These are phyloP conservation scores for Stichopus horrens DNA, from an alignment of 53 echinoderm and acorn worm genomes.

Conservation along the genomic window DNA sequence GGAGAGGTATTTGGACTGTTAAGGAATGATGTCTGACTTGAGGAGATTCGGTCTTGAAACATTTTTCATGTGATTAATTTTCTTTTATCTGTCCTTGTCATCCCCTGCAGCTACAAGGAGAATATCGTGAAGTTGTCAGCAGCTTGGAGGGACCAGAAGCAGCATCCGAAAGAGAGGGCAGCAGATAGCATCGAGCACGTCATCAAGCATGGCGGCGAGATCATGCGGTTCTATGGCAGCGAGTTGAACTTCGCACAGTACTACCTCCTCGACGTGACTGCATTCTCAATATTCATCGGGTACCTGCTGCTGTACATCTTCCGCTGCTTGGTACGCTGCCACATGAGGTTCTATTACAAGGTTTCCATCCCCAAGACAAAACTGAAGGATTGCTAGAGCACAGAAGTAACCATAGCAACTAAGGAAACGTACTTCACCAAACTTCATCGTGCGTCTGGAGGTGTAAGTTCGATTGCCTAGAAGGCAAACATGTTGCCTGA, in stretches of 20 bases:
- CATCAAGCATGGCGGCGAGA: constrained; percentile 47
- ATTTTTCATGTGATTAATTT: neutral
- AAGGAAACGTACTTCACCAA: neutral
- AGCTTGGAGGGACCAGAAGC: constrained; percentile 44
- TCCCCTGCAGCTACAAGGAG: constrained; percentile 36
- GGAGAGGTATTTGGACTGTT: neutral
- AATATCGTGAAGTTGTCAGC: constrained; percentile 44
- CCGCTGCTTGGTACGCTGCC: constrained; percentile 1
- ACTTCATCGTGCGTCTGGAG: too few relatives aligned
- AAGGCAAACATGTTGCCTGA: too few relatives aligned
- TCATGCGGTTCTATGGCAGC: constrained; percentile 48
- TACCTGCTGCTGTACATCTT: neutral
- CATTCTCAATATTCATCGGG: constrained; percentile 20
- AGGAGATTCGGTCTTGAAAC: neutral
- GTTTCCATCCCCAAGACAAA: constrained; percentile 22
- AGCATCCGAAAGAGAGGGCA: constrained; percentile 44
- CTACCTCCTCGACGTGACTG: constrained; percentile 37
- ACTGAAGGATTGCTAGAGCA: constrained; percentile 26
- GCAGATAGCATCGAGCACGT: constrained; percentile 48
- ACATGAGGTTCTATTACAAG: constrained; percentile 37
- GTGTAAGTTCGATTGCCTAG: too few relatives aligned
- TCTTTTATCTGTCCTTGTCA: neutral
- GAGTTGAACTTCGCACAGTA: constrained; percentile 44
- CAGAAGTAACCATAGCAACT: constrained; percentile 1
- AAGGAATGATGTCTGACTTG: neutral